Evolutionary conservation across 2,797 vertebrate species (phyloP), one percentile per base, ranked within the genome.

Genomic region (Chloroceryle amazona): DNA sequence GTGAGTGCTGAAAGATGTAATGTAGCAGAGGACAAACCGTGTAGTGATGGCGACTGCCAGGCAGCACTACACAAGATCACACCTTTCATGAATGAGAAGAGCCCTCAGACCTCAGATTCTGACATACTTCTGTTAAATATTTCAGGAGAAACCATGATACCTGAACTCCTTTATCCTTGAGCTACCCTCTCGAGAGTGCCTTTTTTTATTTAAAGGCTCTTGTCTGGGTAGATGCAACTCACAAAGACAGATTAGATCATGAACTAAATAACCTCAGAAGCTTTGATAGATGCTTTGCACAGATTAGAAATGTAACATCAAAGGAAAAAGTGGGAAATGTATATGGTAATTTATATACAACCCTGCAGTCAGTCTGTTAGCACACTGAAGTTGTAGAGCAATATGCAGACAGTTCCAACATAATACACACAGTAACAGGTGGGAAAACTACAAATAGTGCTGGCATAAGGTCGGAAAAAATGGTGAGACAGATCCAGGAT

Each of bases 391-490:
- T 17, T 81, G 92, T 60, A 87, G 86, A 74, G 72, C 67, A 52
- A 67, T 85, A 85, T 6, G 41, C 54, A 66, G 94, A 83, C 86
- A 80, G 92, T 95, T 88, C 93, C 94, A 91, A 86, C 7, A 22
- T 90, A 96, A 95, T 94, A 95, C 91, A 60, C 89, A 67, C 31
- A 90, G 96, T 33, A 88, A 98, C 98, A 98, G 98, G 98, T 98
- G 98, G 94, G 42, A 93, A 95, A 92, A 97, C 98, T 78, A 98
- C 98, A 98, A 98, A 98, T 98, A 98, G 98, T 97, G 92, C 93
- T 96, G 95, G 96, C 93, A 94, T 98, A 96, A 92, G 94, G 86
- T 82, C 3, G 98, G 98, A 98, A 98, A 98, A 98, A 98, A 98
- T 98, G 98, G 96, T 26, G 83, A 97, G 96, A 84, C 37, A 75